Evolutionary conservation across 2,113 vertebrate species (phyloP).

Genomic region (Apteryx mantelli): DNA sequence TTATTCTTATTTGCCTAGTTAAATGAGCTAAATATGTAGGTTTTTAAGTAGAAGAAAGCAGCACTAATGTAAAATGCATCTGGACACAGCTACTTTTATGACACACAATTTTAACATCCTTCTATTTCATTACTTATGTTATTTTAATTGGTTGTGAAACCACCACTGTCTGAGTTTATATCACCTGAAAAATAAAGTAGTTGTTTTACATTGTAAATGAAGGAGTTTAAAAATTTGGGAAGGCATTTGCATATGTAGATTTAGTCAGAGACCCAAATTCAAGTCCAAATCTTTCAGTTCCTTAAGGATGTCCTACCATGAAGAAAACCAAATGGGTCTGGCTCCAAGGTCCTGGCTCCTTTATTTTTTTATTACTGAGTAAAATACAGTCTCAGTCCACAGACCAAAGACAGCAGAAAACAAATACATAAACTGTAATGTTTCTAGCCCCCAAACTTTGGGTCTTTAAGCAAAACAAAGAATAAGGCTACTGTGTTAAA

Average conservation of each 20-base stretch:
- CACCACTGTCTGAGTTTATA: not conserved
- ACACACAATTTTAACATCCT: not conserved
- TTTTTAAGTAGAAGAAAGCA: constrained; percentile 37
- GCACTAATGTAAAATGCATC: not conserved
- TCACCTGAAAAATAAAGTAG: constrained; percentile 1
- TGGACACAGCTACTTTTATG: constrained; percentile 16
- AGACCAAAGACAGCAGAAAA: not conserved
- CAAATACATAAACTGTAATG: not conserved
- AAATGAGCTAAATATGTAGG: not conserved
- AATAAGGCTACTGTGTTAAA: not conserved
- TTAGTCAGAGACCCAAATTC: not conserved
- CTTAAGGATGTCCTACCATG: not conserved
- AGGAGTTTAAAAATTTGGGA: not conserved
- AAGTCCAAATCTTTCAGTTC: not conserved
- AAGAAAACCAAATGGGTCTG: not conserved
- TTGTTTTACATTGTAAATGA: constrained; percentile 37
- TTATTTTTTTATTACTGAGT: not conserved
- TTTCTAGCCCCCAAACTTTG: not conserved
- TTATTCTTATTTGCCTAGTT: not conserved
- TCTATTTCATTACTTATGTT: constrained; percentile 48
- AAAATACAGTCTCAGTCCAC: not conserved
- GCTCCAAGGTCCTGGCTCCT: not conserved
- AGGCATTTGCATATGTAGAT: not conserved
- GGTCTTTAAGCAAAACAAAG: not conserved
- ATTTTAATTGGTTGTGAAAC: constrained; percentile 17